Evolutionary conservation across 2,113 vertebrate species (phyloP).

Genomic region (Xenopus borealis): DNA sequence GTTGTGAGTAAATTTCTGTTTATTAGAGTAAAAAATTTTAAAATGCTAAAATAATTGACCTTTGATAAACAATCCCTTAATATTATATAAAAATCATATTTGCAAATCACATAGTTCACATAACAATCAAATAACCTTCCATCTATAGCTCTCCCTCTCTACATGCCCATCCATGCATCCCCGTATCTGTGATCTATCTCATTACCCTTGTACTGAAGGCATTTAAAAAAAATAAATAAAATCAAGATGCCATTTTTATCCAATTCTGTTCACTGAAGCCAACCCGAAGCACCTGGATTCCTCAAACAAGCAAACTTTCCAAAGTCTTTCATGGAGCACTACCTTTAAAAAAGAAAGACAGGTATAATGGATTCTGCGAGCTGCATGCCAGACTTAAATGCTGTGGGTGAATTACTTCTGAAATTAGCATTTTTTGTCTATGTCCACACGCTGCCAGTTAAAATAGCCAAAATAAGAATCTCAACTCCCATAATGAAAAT

Average conservation of each 20-base stretch:
- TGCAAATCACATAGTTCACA: no score
- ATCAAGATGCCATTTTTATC: conserved; percentile 9
- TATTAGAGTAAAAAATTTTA: no score
- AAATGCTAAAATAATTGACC: no score
- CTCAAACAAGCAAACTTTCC: conserved; percentile 33
- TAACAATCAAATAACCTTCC: no score
- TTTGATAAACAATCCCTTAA: no score
- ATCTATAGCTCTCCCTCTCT: no score
- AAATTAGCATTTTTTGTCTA: conserved; percentile 26
- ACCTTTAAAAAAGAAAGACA: conserved; percentile 26
- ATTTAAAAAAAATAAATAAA: no score
- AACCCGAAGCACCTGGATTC: conserved; percentile 28
- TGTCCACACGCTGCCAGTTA: conserved; percentile 28
- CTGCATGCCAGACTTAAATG: conserved; percentile 35
- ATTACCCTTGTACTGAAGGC: no score
- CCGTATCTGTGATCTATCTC: no score
- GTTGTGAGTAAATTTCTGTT: no score
- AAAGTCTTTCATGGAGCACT: conserved; percentile 39
- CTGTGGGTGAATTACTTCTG: conserved; percentile 35
- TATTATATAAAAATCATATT: no score
- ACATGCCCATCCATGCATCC: no score
- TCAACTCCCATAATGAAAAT: conserved; percentile 6
- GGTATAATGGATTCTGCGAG: conserved; percentile 33
- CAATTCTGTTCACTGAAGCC: conserved; percentile 14
- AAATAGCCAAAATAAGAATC: conserved; percentile 28